Evolutionary conservation across 2,797 vertebrate species (phyloP), one percentile per base, ranked within the genome.

Genomic region (Alectoris magna): DNA sequence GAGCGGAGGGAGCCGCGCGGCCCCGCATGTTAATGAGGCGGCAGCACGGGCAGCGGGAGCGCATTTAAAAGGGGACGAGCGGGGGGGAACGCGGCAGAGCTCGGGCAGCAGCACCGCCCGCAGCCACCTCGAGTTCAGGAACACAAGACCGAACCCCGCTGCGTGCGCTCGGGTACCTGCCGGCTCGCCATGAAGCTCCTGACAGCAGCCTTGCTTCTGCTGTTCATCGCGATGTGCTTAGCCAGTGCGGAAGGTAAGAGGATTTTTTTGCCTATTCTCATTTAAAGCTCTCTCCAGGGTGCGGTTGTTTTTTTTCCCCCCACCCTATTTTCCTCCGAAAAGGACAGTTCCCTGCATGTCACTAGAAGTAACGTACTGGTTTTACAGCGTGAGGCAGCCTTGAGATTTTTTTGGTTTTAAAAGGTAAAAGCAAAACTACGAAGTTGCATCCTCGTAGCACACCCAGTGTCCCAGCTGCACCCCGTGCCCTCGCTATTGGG

Each of bases 21-120:
- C 98, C 96, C 97, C 91, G 99, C 98, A 99, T 99, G 98, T 98
- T 98, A 99, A 99, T 99, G 98, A 99, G 98, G 96, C 95, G 91
- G 81, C 93, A 97, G 97, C 96, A 87, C 97, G 98, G 98, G 97
- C 97, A 96, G 94, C 86, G 94, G 97, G 97, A 97, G 97, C 96
- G 88, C 97, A 98, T 98, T 98, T 98, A 98, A 98, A 98, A 98
- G 98, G 98, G 98, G 95, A 93, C 93, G 55, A 92, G 89, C 74
- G 93, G 88, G 95, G 89, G 95, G 96, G 95, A 64, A 80, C 87
- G 94, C 76, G 68, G 70, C 97, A 75, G 62, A 63, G 39, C 62
- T 43, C 39, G 78, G 93, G 95, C 84, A 62, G 80, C 84, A 41
- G 93, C 90, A 71, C 44, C 77, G 24, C 84, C 76, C 83, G 90